Evolutionary conservation across 1,140 invertebrate species (phyloP).

Genomic region (Trachymyrmex septentrionalis): DNA sequence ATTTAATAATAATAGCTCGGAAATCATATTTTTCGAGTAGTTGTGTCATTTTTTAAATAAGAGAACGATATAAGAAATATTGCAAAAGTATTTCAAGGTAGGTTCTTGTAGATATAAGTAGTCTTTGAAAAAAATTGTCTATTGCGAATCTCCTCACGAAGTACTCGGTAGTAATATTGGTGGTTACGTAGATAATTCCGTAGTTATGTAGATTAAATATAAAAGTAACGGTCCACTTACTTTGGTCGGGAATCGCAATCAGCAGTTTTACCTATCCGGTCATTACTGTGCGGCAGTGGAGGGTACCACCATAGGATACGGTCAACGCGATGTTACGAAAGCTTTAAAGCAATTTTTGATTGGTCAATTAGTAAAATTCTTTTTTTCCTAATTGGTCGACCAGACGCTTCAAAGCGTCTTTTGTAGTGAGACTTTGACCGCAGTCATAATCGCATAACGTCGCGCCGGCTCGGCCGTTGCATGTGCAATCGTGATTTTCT

Average conservation of each 20-base stretch:
- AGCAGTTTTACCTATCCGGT: neutral
- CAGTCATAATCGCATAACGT: neutral
- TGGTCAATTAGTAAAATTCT: no score
- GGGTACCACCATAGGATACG: neutral
- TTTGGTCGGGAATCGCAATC: neutral
- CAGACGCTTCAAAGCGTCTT: no score
- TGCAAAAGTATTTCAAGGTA: neutral
- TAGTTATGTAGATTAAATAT: neutral
- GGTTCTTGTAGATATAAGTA: neutral
- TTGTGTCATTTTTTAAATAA: no score
- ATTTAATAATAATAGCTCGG: no score
- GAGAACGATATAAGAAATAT: neutral
- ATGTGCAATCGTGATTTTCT: constrained; percentile 54
- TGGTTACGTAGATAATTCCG: no score
- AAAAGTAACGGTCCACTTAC: neutral
- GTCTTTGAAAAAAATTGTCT: neutral
- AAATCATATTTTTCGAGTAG: no score
- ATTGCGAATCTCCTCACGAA: neutral
- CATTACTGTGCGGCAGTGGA: constrained; percentile 1
- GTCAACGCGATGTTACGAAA: no score
- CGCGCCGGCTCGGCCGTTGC: constrained; percentile 9
- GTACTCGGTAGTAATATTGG: neutral
- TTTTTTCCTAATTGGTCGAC: no score
- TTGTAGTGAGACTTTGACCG: no score
- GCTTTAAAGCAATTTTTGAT: no score